Evolutionary conservation across 53 echinoderm and acorn worm species (phyloP).

Genomic region (Crossaster papposus): DNA sequence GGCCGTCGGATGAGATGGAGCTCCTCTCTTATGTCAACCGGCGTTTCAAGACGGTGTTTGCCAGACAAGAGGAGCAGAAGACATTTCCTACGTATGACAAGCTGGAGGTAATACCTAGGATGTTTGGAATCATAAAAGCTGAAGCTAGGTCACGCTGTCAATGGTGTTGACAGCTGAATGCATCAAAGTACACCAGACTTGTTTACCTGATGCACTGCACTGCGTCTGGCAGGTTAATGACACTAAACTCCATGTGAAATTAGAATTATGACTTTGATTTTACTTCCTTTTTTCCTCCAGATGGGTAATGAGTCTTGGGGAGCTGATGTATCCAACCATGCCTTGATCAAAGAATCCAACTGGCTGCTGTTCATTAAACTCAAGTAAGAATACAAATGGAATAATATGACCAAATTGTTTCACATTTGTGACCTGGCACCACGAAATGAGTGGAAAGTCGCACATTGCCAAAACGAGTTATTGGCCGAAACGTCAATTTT

Average conservation of each 20-base stretch:
- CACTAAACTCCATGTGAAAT: background rate
- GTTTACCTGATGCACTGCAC: too few species aligned
- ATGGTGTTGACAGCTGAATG: too few species aligned
- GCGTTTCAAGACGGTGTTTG: conserved; percentile 82
- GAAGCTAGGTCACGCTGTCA: too few species aligned
- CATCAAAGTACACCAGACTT: too few species aligned
- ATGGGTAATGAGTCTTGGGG: conserved; percentile 98
- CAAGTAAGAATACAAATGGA: conserved; percentile 71
- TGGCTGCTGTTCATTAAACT: conserved; percentile 92
- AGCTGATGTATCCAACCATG: conserved; percentile 87
- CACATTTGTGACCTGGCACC: background rate
- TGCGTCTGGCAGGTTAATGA: too few species aligned
- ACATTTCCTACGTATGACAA: conserved; percentile 97
- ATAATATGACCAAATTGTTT: background rate
- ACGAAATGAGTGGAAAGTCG: too few species aligned
- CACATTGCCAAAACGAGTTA: too few species aligned
- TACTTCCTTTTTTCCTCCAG: conserved; percentile 62
- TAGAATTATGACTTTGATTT: background rate
- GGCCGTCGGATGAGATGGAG: conserved; percentile 98
- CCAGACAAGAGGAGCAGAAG: conserved; percentile 94
- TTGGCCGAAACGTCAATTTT: too few species aligned
- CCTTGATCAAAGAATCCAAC: conserved; percentile 91
- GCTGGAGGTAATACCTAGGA: conserved; percentile 71
- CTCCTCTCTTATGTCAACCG: conserved; percentile 80
- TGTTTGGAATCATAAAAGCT: background rate